Percentiles rank a stretch among this genome's conserved stretches.
These are phyloP conservation scores for Euplexia lucipara DNA, from an alignment of 2,888 invertebrate species.

Conservation along the genomic window DNA sequence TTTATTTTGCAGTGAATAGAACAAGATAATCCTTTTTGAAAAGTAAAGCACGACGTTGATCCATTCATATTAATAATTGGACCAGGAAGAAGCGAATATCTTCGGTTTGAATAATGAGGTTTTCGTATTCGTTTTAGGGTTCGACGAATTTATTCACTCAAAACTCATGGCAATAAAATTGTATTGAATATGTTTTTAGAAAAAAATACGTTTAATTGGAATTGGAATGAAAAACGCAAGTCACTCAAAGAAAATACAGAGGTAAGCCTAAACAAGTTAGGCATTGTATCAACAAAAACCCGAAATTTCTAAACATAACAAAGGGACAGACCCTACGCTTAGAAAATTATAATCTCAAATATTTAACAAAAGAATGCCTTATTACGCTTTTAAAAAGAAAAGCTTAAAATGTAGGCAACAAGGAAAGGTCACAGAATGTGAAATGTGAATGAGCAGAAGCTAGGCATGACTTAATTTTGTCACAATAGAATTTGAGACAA, in stretches of 20 bases:
- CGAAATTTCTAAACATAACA: slow-evolving; percentile 24
- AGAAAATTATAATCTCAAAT: slow-evolving; percentile 50
- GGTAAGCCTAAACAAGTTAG: slow-evolving; percentile 16
- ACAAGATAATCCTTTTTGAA: neutral
- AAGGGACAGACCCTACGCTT: slow-evolving; percentile 29
- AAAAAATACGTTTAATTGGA: neutral
- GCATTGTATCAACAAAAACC: slow-evolving; percentile 12
- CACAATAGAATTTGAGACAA: slow-evolving; percentile 30
- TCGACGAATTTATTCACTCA: slow-evolving; percentile 18
- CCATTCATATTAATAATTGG: slow-evolving; percentile 11
- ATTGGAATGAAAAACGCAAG: neutral
- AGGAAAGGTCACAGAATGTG: slow-evolving; percentile 24
- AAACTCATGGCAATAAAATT: slow-evolving; percentile 8
- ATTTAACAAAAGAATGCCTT: slow-evolving; percentile 48
- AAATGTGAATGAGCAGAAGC: slow-evolving; percentile 31
- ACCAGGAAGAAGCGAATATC: neutral
- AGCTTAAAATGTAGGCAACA: slow-evolving; percentile 16
- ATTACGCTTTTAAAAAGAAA: slow-evolving; percentile 39
- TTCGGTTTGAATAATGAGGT: slow-evolving; percentile 1
- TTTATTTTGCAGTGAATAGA: neutral
- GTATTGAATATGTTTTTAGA: slow-evolving; percentile 12
- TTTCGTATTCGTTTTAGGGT: neutral
- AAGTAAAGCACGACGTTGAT: slow-evolving; percentile 1
- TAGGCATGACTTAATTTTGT: slow-evolving; percentile 19
- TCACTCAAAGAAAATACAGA: slow-evolving; percentile 2